phyloP scores from a whole-genome alignment of 2,888 invertebrate genomes.

The Sturmia bella region DNA sequence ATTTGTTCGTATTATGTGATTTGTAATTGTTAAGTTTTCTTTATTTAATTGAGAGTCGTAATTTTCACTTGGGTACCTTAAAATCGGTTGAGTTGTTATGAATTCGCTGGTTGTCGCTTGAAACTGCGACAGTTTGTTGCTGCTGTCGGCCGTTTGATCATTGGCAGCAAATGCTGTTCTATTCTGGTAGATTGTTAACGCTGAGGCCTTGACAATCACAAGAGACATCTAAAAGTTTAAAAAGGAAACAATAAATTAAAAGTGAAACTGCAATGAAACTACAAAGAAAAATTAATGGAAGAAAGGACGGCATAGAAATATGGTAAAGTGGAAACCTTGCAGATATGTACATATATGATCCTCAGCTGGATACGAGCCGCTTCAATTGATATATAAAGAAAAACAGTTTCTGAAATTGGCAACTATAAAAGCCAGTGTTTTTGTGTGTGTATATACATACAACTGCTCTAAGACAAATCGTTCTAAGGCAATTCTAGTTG shows the following conservation, averaged over 20 bases:
- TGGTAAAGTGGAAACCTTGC: too few species aligned
- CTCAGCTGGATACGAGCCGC: too few species aligned
- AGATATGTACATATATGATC: too few species aligned
- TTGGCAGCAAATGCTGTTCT: conserved; percentile 67
- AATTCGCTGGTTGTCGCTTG: conserved; percentile 68
- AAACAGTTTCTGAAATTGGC: too few species aligned
- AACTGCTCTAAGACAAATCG: too few species aligned
- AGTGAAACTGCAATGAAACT: conserved; percentile 46
- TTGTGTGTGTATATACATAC: too few species aligned
- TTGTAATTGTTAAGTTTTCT: conserved; percentile 71
- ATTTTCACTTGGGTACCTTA: conserved; percentile 3
- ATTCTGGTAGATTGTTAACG: conserved; percentile 77
- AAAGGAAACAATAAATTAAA: conserved; percentile 37
- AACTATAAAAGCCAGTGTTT: too few species aligned
- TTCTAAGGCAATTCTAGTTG: too few species aligned
- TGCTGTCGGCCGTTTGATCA: conserved; percentile 49
- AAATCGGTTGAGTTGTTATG: conserved; percentile 52
- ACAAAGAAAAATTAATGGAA: neutral
- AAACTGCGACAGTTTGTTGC: conserved; percentile 52
- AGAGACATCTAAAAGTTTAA: conserved; percentile 76
- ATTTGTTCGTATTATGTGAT: conserved; percentile 67
- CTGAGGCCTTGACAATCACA: conserved; percentile 79
- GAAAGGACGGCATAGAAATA: too few species aligned
- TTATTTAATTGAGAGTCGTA: conserved; percentile 50
- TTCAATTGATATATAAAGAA: too few species aligned